Evolutionary conservation across 2,113 vertebrate genomes (phyloP).

Genomic region (Channa maculata): DNA sequence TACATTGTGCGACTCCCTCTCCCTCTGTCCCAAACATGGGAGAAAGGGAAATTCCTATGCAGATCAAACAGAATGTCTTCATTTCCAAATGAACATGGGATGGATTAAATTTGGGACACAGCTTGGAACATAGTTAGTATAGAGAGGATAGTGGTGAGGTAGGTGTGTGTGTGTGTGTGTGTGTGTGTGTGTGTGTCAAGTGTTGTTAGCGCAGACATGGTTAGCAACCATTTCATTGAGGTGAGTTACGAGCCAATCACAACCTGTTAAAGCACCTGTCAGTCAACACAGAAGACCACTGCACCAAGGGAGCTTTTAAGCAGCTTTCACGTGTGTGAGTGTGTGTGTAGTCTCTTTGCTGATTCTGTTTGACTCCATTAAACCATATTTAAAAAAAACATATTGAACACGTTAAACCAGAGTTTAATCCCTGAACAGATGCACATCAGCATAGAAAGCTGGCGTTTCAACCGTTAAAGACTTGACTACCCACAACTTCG

Average conservation of each 20-base stretch:
- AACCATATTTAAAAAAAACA: constrained; percentile 41
- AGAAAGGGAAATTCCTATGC: constrained; percentile 77
- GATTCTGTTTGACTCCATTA: constrained; percentile 57
- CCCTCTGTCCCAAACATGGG: constrained; percentile 63
- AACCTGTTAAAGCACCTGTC: constrained; percentile 71
- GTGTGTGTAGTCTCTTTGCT: constrained; percentile 47
- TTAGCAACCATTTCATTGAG: constrained; percentile 57
- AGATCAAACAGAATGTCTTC: constrained; percentile 82
- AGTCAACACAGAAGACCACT: constrained; percentile 65
- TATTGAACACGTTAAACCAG: constrained; percentile 35
- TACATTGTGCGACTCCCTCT: constrained; percentile 71
- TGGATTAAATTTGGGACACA: constrained; percentile 54
- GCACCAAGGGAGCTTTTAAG: constrained; percentile 51
- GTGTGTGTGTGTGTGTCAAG: constrained; percentile 30
- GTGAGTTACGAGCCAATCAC: constrained; percentile 78
- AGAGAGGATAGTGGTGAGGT: constrained; percentile 42
- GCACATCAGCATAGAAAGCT: constrained; percentile 35
- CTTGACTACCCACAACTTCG: constrained; percentile 60
- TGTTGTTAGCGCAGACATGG: constrained; percentile 35
- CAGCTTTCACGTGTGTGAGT: constrained; percentile 47
- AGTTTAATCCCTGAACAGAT: constrained; percentile 40
- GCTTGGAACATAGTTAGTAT: constrained; percentile 52
- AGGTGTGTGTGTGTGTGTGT: constrained; percentile 28
- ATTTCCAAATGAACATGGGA: constrained; percentile 65
- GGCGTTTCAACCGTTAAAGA: constrained; percentile 28